Evolutionary conservation across 2,888 invertebrate genomes (phyloP).

Genomic region (Acheta domesticus): DNA sequence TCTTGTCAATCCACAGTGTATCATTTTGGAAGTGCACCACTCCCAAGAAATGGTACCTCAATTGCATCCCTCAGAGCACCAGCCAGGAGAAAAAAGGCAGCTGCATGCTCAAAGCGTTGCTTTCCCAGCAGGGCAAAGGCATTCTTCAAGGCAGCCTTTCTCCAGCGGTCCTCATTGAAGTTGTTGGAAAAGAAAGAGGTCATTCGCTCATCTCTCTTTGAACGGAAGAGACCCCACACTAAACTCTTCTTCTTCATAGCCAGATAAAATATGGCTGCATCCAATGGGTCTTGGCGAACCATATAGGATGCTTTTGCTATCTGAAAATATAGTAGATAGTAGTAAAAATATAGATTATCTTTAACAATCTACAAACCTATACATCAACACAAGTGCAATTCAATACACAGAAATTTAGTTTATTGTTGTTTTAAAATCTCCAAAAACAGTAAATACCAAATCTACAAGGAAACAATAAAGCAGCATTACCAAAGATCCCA

Average conservation of each 20-base stretch:
- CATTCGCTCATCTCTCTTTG: conserved; percentile 86
- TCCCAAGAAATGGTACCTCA: conserved; percentile 58
- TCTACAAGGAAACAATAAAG: not conserved
- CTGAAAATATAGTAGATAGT: conserved; percentile 42
- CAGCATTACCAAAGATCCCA: not conserved
- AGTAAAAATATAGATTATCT: not conserved
- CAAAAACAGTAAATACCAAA: too few species aligned
- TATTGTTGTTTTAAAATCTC: too few species aligned
- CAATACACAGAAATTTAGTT: not conserved
- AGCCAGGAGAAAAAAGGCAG: conserved; percentile 95
- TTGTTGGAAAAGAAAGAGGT: conserved; percentile 91
- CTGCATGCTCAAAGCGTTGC: conserved; percentile 95
- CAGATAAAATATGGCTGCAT: conserved; percentile 94
- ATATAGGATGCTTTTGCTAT: conserved; percentile 93
- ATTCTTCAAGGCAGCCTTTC: conserved; percentile 96
- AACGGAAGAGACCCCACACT: conserved; percentile 91
- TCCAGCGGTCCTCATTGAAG: conserved; percentile 89
- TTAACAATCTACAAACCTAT: too few species aligned
- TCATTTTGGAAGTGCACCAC: too few species aligned
- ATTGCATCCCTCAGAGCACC: conserved; percentile 93
- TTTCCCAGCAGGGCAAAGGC: conserved; percentile 94
- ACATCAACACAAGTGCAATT: too few species aligned
- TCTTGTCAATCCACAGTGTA: too few species aligned
- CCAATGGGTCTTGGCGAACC: conserved; percentile 88
- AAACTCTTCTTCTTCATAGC: conserved; percentile 98